Conservation (phyloP, 2,797 vertebrate species). For the Sebastiscus albofasciatus region DNA sequence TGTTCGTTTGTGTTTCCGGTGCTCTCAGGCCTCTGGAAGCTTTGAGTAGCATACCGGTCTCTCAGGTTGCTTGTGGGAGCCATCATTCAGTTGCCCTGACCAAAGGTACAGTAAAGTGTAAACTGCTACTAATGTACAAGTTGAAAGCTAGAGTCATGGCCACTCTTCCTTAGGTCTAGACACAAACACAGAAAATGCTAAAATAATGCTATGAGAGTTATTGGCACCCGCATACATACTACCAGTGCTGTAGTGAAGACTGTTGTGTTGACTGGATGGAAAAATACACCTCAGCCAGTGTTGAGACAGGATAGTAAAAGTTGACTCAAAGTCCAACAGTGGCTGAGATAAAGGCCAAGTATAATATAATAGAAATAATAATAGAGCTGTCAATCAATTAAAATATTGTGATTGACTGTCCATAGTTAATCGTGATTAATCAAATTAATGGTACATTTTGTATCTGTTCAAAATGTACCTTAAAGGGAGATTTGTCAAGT, state of each 20-base stretch:
- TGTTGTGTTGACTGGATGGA: not conserved
- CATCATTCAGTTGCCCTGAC: slow-evolving; percentile 88
- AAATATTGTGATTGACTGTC: too few relatives aligned
- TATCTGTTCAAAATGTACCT: too few relatives aligned
- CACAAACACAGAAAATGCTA: not conserved
- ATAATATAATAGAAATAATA: not conserved
- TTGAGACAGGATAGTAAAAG: not conserved
- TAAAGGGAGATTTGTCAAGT: too few relatives aligned
- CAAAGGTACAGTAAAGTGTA: slow-evolving; percentile 80
- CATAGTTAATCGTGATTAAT: too few relatives aligned
- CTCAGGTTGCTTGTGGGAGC: slow-evolving; percentile 90
- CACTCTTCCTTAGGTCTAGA: not conserved
- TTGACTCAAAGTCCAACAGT: not conserved
- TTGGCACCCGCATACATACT: not conserved
- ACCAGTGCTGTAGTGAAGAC: not conserved
- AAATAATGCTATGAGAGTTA: not conserved
- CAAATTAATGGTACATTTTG: too few relatives aligned
- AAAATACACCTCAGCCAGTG: not conserved
- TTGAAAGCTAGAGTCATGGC: not conserved
- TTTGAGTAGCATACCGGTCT: slow-evolving; percentile 80
- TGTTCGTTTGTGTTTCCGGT: not conserved
- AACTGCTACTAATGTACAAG: not conserved
- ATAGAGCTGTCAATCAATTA: too few relatives aligned
- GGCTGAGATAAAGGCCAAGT: not conserved
- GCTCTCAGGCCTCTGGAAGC: slow-evolving; percentile 67